These are phyloP conservation scores for Alaudala cheleensis DNA, from an alignment of 2,113 vertebrate species.

Conservation along the genomic window DNA sequence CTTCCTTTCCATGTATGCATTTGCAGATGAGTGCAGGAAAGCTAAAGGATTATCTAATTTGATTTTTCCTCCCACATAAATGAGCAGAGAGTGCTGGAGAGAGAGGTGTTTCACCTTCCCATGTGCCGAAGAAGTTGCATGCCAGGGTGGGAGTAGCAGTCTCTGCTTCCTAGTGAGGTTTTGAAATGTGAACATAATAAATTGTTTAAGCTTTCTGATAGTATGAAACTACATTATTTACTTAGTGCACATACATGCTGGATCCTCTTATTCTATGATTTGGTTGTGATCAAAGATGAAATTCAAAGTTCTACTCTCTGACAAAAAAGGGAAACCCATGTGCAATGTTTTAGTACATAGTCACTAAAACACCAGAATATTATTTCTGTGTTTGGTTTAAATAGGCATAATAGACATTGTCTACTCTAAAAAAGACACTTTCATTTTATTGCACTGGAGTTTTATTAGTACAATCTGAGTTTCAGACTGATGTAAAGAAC, in stretches of 20 bases:
- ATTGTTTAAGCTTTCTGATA: background rate
- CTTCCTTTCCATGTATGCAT: background rate
- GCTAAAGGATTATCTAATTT: background rate
- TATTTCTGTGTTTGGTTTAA: background rate
- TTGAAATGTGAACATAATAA: background rate
- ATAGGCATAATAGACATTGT: background rate
- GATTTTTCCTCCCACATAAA: background rate
- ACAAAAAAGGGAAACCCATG: background rate
- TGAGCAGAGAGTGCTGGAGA: background rate
- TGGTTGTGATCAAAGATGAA: background rate
- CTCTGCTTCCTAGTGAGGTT: background rate
- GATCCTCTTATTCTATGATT: background rate
- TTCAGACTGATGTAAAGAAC: background rate
- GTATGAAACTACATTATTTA: background rate
- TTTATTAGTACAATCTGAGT: background rate
- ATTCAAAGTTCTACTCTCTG: background rate
- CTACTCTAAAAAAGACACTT: background rate
- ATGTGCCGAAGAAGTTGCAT: too few species aligned
- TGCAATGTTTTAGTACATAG: background rate
- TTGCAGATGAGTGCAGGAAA: background rate
- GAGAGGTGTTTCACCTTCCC: background rate
- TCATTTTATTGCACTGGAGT: background rate
- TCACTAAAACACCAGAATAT: background rate
- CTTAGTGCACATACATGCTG: rapidly evolving
- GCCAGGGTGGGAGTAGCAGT: too few species aligned